These are phyloP conservation scores for Maniola hyperantus DNA, from an alignment of 2,888 invertebrate genomes.

Conservation along the genomic window DNA sequence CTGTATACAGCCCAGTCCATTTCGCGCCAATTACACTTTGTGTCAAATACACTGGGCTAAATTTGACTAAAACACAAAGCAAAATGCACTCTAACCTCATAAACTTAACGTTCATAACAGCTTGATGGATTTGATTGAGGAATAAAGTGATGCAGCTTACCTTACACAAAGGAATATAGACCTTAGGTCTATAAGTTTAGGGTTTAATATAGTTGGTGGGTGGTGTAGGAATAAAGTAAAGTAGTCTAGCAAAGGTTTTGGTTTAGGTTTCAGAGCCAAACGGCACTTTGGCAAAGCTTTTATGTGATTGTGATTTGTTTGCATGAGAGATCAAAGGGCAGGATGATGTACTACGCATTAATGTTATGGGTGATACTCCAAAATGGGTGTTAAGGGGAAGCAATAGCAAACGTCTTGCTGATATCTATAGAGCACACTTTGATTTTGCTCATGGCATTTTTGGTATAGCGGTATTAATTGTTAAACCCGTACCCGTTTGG, in stretches of 20 bases:
- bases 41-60: constrained; percentile 66
- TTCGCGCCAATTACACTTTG: constrained; percentile 77
- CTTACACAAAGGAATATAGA: neutral
- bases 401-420: too few species aligned
- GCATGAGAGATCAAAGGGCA: constrained; percentile 66
- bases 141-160: constrained; percentile 1
- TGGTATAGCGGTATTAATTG: too few species aligned
- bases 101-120: constrained; percentile 42
- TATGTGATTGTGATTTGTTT: constrained; percentile 50
- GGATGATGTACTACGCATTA: constrained; percentile 72
- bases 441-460: too few species aligned
- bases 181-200: neutral
- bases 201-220: neutral
- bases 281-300: constrained; percentile 49
- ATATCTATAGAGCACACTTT: too few species aligned
- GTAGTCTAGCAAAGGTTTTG: constrained; percentile 46
- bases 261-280: constrained; percentile 48
- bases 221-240: constrained; percentile 53
- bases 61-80: constrained; percentile 41
- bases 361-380: constrained; percentile 59
- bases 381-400: constrained; percentile 65
- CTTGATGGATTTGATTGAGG: constrained; percentile 8
- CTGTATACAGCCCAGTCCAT: constrained; percentile 68
- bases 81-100: constrained; percentile 45
- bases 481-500: too few species aligned